Evolutionary conservation across 2,797 vertebrate species (phyloP), one percentile per base, ranked within the genome.

Genomic region (Etheostoma nigrum): DNA sequence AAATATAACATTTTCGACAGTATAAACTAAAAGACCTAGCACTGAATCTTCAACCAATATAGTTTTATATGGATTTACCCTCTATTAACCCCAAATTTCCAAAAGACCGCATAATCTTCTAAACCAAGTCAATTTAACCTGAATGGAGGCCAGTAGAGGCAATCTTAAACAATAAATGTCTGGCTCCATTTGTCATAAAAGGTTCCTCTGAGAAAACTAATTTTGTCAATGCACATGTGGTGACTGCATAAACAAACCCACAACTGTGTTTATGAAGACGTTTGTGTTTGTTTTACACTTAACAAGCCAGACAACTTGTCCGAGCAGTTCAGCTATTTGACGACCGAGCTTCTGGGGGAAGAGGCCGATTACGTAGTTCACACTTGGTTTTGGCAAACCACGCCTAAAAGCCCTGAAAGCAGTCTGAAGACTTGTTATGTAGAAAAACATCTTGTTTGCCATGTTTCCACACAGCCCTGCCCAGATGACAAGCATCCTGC

Each of bases 241-340:
- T 60, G 12, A 6, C 33, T 23, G 23, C 48, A 33, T 1, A 1
- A 36, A 19, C 47, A 61, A 61, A 63, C 27, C 27, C 40, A 4
- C 21, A 10, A 6, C 18, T 55, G 62, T 68, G 60, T 63, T 55
- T 30, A 16, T 55, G 23, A 54, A 53, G 49, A 59, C 6, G 1
- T 6, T 12, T 60, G 1, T 33, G 12, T 49, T 47, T 47, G 5
- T 61, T 44, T 72, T 5, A 44, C 57, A 14, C 25, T 59, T 59
- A 23, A 14, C 0, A 25, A 48, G 23, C 19, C 23, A 51, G 48
- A 14, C 58, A 30, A 66, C 54, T 49, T 69, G 72, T 73, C 16
- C 0, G 12, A 65, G 60, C 68, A 72, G 69, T 62, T 69, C 18
- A 72, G 18, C 14, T 70, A 72, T 30, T 54, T 2, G 1, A 58